A percentile compares a stretch with the other conserved stretches of the same genome.
These are phyloP conservation scores for Buathra laborator DNA, from an alignment of 2,888 invertebrate species.

Conservation along the genomic window DNA sequence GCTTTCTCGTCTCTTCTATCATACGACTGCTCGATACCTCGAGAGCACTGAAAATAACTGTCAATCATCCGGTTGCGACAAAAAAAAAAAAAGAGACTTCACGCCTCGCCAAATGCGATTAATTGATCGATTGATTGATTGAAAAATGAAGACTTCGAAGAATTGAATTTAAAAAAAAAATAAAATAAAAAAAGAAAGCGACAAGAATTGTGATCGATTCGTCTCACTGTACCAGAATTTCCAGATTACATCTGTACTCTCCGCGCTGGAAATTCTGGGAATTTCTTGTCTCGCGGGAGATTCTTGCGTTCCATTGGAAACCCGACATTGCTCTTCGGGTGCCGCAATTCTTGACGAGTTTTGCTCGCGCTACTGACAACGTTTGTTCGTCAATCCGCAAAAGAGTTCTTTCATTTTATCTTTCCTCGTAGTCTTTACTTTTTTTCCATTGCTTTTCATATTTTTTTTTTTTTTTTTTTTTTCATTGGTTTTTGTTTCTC, in stretches of 20 bases:
- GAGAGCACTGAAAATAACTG: not conserved
- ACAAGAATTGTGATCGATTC: not conserved
- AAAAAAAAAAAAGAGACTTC: not conserved
- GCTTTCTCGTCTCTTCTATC: no score
- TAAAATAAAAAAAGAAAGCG: not conserved
- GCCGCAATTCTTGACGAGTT: constrained; percentile 64
- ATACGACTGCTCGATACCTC: no score
- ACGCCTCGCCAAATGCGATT: constrained; percentile 31
- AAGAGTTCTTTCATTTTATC: constrained; percentile 36
- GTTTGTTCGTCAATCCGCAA: constrained; percentile 54
- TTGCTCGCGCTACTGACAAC: constrained; percentile 50
- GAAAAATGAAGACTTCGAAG: constrained; percentile 45
- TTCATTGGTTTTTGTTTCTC: constrained; percentile 32
- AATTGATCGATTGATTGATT: constrained; percentile 41
- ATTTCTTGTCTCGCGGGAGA: constrained; percentile 55
- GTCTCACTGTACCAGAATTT: constrained; percentile 43
- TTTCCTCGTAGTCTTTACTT: constrained; percentile 10
- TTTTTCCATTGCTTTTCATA: not conserved
- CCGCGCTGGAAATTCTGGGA: constrained; percentile 61
- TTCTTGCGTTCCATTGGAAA: constrained; percentile 12
- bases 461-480: constrained; percentile 8
- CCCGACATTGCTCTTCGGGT: constrained; percentile 45
- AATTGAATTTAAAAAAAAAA: constrained; percentile 31
- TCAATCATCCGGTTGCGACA: constrained; percentile 1
- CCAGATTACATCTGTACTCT: constrained; percentile 58